Evolutionary conservation across 2,888 invertebrate species (phyloP), one percentile per base, ranked within the genome.

Genomic region (Gymnosoma rotundatum): DNA sequence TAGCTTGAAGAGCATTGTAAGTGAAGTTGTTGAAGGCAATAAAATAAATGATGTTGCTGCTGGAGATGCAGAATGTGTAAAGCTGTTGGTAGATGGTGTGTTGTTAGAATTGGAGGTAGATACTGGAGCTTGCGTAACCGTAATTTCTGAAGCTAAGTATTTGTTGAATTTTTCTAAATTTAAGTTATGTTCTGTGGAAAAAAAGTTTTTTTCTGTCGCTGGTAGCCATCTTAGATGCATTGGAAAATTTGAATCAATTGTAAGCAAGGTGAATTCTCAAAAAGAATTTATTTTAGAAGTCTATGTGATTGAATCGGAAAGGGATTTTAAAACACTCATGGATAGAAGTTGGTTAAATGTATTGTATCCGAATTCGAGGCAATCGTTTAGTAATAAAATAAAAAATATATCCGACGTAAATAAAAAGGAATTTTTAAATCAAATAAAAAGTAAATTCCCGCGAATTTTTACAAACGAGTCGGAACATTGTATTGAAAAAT

Each of bases 41-140:
- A 54, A 42, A 42, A 21, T 63, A n/a, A 63, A 63, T 12, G 45
- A 18, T 45, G 21, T 63, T 18, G 12, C 18, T 54, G 12, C 7
- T 54, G 18, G 36, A 56, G 69, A 38, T 38, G 14, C 69, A 1
- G 69, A 69, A 36, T 36, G n/a, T 72, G 21, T 72, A 32, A 45
- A 72, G 8, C n/a, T 60, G n/a, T 16, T 50, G 3, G 38, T 83
- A 54, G 73, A 50, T 38, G 69, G 69, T 21, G 63, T 66, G 25
- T 45, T 50, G n/a, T 12, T 82, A 42, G 58, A 75, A 76, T 78
- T 82, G 85, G 85, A 32, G n/a, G 25, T 56, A 16, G 81, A 81
- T 73, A 76, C 76, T 36, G 74, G 25, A 25, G 25, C 25, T 25
- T 25, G 25, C 25, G 25, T 25, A 38, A 38, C 61, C n/a, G 63